Evolutionary conservation across 2,113 vertebrate species (phyloP).

Genomic region (Ovis canadensis): DNA sequence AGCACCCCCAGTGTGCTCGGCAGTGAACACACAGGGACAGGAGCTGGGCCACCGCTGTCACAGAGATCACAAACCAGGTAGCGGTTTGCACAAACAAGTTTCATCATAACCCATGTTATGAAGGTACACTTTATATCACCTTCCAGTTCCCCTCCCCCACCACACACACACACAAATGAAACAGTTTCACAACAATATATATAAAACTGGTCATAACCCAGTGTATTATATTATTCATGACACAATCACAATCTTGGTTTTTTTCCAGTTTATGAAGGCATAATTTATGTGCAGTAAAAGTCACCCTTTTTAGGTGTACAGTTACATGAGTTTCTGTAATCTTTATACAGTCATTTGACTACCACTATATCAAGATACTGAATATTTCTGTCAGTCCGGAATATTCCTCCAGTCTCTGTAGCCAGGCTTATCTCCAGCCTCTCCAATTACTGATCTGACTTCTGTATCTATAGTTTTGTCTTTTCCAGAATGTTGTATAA

Average conservation of each 20-base stretch:
- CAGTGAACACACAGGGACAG: neutral
- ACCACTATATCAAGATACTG: neutral
- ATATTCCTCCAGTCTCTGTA: neutral
- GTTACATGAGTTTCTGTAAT: neutral
- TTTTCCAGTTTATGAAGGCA: neutral
- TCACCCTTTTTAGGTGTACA: neutral
- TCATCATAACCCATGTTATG: neutral
- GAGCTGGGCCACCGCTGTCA: neutral
- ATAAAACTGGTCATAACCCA: neutral
- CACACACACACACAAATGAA: neutral
- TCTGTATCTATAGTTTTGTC: neutral
- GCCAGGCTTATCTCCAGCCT: neutral
- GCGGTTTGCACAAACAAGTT: neutral
- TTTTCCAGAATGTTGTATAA: neutral
- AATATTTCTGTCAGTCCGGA: neutral
- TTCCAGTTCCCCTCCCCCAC: neutral
- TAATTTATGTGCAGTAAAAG: neutral
- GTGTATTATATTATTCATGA: neutral
- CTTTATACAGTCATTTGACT: neutral
- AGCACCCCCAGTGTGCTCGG: neutral
- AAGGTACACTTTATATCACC: neutral
- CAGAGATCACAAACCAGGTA: neutral
- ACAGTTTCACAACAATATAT: neutral
- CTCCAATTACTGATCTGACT: neutral
- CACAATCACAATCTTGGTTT: neutral